Conservation (phyloP, 2,888 invertebrate genomes). For the Drosophila maculinotata region DNA sequence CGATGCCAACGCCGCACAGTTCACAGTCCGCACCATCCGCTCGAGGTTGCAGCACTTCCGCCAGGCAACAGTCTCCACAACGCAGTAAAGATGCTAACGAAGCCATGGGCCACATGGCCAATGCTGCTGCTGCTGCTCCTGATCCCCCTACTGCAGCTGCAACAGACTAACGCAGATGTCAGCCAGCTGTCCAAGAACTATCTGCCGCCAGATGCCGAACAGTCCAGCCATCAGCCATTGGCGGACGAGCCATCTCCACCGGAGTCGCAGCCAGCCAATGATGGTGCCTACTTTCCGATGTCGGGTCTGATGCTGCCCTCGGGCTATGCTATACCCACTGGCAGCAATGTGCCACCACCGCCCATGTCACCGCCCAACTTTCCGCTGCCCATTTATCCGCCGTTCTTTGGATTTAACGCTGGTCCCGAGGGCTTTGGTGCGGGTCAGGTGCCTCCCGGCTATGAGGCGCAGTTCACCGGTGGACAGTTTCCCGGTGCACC, state of each 20-base stretch:
- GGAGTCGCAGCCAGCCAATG: conserved; percentile 15
- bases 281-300: conserved; percentile 50
- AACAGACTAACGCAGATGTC: conserved; percentile 28
- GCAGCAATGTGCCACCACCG: conserved; percentile 40
- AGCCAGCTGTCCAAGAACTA: conserved; percentile 46
- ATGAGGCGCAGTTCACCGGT: conserved; percentile 26
- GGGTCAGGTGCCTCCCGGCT: conserved; percentile 26
- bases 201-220: conserved; percentile 17
- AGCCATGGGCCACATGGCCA: conserved; percentile 24
- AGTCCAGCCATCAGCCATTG: not conserved
- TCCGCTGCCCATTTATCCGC: conserved; percentile 70
- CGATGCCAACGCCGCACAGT: conserved; percentile 52
- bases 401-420: conserved; percentile 63
- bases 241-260: conserved; percentile 28
- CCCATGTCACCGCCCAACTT: conserved; percentile 61
- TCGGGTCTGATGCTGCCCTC: conserved; percentile 56
- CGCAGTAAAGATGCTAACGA: conserved; percentile 33
- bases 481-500: conserved; percentile 8
- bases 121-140: conserved; percentile 21
- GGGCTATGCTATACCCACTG: conserved; percentile 61
- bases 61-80: not conserved
- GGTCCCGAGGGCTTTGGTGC: conserved; percentile 19
- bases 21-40: conserved; percentile 40
- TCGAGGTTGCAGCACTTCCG: conserved; percentile 40
- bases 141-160: not conserved